Percentiles rank a stretch among this genome's conserved stretches.
phyloP scores from a whole-genome alignment of 2,888 invertebrate species.

The Harmothoe impar region DNA sequence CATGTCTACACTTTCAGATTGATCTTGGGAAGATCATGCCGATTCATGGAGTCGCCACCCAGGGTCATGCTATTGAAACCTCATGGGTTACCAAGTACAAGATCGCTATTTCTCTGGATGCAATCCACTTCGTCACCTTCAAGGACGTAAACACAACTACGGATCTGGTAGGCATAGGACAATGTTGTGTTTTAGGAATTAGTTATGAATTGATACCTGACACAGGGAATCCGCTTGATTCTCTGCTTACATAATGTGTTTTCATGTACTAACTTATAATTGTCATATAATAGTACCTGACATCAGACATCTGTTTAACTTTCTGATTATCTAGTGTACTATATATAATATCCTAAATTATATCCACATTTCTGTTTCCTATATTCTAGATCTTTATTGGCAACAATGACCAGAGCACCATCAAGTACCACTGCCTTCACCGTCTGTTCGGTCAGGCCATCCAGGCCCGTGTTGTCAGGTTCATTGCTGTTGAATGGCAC shows the following conservation, averaged over 20 bases:
- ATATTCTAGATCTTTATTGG: slow-evolving; percentile 50
- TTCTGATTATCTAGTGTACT: too few relatives aligned
- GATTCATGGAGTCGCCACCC: slow-evolving; percentile 59
- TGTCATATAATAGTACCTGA: too few relatives aligned
- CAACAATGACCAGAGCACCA: slow-evolving; percentile 53
- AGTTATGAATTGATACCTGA: neutral
- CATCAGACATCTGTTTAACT: too few relatives aligned
- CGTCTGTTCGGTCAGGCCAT: slow-evolving; percentile 54
- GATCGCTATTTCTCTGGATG: slow-evolving; percentile 60
- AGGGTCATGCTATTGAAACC: slow-evolving; percentile 37
- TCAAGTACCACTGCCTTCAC: slow-evolving; percentile 62
- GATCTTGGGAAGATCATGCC: slow-evolving; percentile 57
- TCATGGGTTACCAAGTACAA: slow-evolving; percentile 61
- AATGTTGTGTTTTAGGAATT: neutral
- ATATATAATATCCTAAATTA: too few relatives aligned
- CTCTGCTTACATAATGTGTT: too few relatives aligned
- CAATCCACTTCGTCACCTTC: slow-evolving; percentile 54
- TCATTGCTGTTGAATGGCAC: slow-evolving; percentile 55
- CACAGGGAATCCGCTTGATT: too few relatives aligned
- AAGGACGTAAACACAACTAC: slow-evolving; percentile 30
- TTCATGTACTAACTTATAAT: too few relatives aligned
- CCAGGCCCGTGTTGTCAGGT: slow-evolving; percentile 44
- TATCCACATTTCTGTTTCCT: too few relatives aligned
- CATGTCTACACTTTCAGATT: slow-evolving; percentile 26
- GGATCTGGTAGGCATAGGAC: slow-evolving; percentile 63